A percentile compares a stretch with the other conserved stretches of the same genome.
Conservation (phyloP, 23 tunicate genomes). For the Ciona savignyi region DNA sequence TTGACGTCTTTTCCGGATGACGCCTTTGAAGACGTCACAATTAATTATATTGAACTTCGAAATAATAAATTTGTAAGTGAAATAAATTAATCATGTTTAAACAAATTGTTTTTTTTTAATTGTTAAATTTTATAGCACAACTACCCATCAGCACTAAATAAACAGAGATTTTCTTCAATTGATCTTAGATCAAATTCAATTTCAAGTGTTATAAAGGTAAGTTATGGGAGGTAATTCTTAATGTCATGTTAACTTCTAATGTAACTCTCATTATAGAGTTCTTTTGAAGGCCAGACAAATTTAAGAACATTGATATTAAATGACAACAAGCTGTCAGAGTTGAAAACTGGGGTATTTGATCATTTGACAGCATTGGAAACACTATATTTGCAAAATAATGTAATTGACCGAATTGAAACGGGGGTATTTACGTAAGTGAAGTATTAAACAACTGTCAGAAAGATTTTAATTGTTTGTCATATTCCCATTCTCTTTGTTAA, state of each 20-base stretch:
- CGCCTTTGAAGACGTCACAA: constrained; percentile 19
- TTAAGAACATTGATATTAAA: not conserved
- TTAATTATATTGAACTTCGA: constrained; percentile 1
- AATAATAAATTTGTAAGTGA: constrained; percentile 16
- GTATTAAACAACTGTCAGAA: not conserved
- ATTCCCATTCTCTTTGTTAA: too few species aligned
- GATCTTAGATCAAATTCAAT: constrained; percentile 13
- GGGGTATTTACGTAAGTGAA: constrained; percentile 16
- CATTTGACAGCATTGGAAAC: constrained; percentile 7
- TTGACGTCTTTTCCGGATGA: constrained; percentile 20
- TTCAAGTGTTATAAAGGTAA: constrained; percentile 4
- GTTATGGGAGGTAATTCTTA: too few species aligned
- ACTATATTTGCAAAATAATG: constrained; percentile 14
- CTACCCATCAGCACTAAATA: constrained; percentile 20
- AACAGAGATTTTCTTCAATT: constrained; percentile 2
- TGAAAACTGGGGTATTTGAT: constrained; percentile 16
- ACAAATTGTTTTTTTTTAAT: not conserved
- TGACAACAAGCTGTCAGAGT: constrained; percentile 14
- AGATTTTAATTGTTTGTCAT: not conserved
- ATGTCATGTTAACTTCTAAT: too few species aligned
- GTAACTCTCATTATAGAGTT: not conserved
- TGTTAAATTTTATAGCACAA: not conserved
- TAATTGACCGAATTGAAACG: constrained; percentile 11
- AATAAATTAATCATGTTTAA: not conserved
- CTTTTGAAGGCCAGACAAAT: constrained; percentile 13